Percentiles rank a stretch among this genome's conserved stretches.
phyloP scores from a whole-genome alignment of 2,113 vertebrate species.

The Anas platyrhynchos region DNA sequence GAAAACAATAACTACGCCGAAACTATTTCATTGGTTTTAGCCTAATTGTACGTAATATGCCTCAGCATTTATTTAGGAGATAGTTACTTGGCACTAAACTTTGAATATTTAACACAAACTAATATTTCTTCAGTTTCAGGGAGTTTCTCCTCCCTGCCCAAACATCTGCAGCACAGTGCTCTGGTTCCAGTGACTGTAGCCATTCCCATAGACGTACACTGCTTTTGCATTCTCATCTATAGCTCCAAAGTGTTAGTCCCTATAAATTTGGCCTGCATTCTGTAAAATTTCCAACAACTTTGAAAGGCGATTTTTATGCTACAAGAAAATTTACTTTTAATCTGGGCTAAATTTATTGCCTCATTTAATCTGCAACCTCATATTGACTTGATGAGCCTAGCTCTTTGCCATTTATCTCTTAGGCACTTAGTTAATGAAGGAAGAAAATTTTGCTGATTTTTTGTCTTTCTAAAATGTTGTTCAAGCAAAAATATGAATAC shows the following conservation, averaged over 20 bases:
- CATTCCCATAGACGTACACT: background rate
- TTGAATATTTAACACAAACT: background rate
- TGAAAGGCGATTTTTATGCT: background rate
- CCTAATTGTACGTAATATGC: background rate
- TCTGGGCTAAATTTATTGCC: background rate
- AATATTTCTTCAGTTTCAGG: background rate
- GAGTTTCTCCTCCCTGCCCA: background rate
- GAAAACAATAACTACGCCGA: background rate
- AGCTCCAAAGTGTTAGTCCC: background rate
- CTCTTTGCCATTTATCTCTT: background rate
- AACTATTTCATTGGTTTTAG: background rate
- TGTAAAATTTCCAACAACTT: background rate
- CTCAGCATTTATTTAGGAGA: background rate
- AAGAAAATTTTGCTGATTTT: conserved; percentile 14
- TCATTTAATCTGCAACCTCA: background rate
- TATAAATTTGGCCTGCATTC: background rate
- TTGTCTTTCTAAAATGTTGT: background rate
- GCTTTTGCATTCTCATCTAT: background rate
- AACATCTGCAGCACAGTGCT: background rate
- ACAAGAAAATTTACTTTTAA: background rate
- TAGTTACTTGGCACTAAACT: background rate
- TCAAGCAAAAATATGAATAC: background rate
- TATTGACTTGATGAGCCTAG: background rate
- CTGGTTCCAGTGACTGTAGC: background rate
- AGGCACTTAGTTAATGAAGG: conserved; percentile 46